Conservation (phyloP, 2,797 vertebrate species). For the Staurois parvus region DNA sequence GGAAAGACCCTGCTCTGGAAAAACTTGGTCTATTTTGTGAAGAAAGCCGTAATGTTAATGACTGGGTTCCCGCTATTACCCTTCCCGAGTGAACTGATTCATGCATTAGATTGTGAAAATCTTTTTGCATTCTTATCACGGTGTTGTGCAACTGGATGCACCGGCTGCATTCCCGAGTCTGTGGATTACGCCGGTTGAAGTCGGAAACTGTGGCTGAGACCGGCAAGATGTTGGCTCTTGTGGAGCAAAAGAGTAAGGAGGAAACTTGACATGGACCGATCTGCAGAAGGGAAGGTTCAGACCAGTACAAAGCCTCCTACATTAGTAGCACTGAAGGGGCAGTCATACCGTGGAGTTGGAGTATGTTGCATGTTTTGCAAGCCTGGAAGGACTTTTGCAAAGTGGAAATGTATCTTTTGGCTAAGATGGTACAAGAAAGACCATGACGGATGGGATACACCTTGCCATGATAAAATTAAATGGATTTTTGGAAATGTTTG, state of each 20-base stretch:
- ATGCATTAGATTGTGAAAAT: slow-evolving; percentile 71
- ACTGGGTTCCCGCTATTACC: slow-evolving; percentile 93
- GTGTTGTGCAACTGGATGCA: slow-evolving; percentile 72
- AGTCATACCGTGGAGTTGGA: slow-evolving; percentile 66
- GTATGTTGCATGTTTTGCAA: slow-evolving; percentile 67
- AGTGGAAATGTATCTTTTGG: slow-evolving; percentile 61
- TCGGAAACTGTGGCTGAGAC: slow-evolving; percentile 78
- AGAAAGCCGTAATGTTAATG: slow-evolving; percentile 88
- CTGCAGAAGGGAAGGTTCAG: slow-evolving; percentile 62
- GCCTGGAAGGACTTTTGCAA: slow-evolving; percentile 61
- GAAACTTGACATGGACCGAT: slow-evolving; percentile 65
- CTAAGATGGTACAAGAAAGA: background rate
- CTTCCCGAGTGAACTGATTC: slow-evolving; percentile 84
- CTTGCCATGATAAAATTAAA: background rate
- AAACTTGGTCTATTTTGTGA: slow-evolving; percentile 91
- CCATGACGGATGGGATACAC: slow-evolving; percentile 6
- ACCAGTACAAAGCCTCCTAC: slow-evolving; percentile 60
- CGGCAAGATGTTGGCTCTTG: slow-evolving; percentile 75
- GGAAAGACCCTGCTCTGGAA: slow-evolving; percentile 91
- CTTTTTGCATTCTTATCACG: slow-evolving; percentile 81
- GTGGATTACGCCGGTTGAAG: slow-evolving; percentile 86
- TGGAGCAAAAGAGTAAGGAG: slow-evolving; percentile 68
- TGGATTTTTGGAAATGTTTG: slow-evolving; percentile 36
- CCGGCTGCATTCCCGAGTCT: slow-evolving; percentile 80
- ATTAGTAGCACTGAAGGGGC: slow-evolving; percentile 63